Evolutionary conservation across 2,113 vertebrate genomes (phyloP), one percentile per base, ranked within the genome.

Genomic region (Pseudolaguvia tuberculata): DNA sequence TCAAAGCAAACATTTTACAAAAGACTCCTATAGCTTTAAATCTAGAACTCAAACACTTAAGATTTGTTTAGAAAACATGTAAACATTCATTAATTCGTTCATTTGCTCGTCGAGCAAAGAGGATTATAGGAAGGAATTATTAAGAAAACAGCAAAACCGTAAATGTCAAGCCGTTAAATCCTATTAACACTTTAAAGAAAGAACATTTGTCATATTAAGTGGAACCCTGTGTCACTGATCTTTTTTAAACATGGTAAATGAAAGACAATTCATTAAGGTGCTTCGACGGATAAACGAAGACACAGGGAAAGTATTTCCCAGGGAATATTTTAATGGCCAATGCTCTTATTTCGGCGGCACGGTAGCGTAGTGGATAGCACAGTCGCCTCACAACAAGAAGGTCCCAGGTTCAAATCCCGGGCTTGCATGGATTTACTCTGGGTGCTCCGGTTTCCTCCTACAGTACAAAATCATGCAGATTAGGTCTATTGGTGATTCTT

Each of bases 201-300:
- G 83, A 87, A 79, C 78, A 80, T 91, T 88, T 90, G 87, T 89
- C 87, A 90, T 89, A 89, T 89, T 89, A 89, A 87, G 86, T 87
- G 83, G 88, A 90, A 90, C 88, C 86, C 85, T 35, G 81, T 61
- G 29, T 11, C 90, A 93, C 90, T 89, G 92, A 92, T 94, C 87
- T 81, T 82, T 85, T 72, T 83, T 83, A 86, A 87, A 57, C 76
- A 89, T 84, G 85, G 87, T 70, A 83, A 89, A 86, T 80, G 83
- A 85, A 91, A 89, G 88, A 85, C 84, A 92, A 93, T 91, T 90
- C 89, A 79, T 88, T 91, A 90, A 90, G 89, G 51, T 83, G 81
- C 87, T 90, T 92, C 87, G 90, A 91, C 84, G 83, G 88, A 88
- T 90, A 86, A 89, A 90, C 80, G 84, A 88, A 86, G 70, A 87